Evolutionary conservation across 2,888 invertebrate species (phyloP).

Genomic region (Pseudanteris insignis): DNA sequence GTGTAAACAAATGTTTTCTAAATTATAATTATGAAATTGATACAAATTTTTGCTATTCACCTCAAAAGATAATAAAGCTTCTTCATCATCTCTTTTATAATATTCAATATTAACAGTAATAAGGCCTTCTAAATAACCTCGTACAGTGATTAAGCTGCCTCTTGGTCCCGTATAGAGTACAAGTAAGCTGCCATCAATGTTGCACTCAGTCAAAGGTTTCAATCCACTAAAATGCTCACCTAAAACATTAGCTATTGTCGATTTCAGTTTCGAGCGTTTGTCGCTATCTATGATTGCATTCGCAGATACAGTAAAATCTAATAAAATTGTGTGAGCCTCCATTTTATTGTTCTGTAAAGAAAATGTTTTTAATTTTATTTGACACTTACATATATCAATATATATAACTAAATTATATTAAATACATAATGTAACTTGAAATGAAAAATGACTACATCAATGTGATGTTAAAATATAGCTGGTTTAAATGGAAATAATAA

Average conservation of each 20-base stretch:
- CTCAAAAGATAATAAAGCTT: constrained; percentile 79
- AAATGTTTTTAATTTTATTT: not conserved
- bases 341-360: constrained; percentile 64
- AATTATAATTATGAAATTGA: too few species aligned
- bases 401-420: not conserved
- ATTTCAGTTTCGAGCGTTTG: constrained; percentile 74
- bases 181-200: constrained; percentile 76
- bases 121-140: constrained; percentile 79
- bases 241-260: constrained; percentile 75
- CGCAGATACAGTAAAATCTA: constrained; percentile 82
- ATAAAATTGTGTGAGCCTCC: constrained; percentile 81
- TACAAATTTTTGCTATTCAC: too few species aligned
- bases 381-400: not conserved
- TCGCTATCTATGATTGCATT: constrained; percentile 74
- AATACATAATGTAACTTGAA: too few species aligned
- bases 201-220: constrained; percentile 74
- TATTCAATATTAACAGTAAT: constrained; percentile 86
- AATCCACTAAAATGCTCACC: constrained; percentile 78
- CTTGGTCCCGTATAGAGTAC: constrained; percentile 77
- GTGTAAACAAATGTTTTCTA: too few species aligned
- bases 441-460: too few species aligned
- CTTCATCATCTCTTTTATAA: constrained; percentile 79
- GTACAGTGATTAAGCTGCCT: constrained; percentile 75
- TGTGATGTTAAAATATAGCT: not conserved
- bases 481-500: constrained; percentile 13